A percentile compares a stretch with the other conserved stretches of the same genome.
Evolutionary conservation across 2,113 vertebrate genomes (phyloP).

Genomic region (Sceloporus undulatus): DNA sequence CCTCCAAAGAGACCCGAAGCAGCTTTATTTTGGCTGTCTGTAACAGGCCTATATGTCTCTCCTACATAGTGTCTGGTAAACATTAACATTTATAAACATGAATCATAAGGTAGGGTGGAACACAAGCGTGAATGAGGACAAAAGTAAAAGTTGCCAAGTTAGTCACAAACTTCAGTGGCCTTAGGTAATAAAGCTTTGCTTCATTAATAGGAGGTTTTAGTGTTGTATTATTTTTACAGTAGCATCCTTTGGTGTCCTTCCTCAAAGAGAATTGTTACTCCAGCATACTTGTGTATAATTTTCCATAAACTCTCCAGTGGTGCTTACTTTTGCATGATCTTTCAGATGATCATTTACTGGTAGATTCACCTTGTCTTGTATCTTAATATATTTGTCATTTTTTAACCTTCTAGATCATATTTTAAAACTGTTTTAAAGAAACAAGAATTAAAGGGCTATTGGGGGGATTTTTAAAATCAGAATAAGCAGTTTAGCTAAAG

Average conservation of each 20-base stretch:
- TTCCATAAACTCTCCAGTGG: background rate
- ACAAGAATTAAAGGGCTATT: too few species aligned
- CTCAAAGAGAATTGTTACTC: background rate
- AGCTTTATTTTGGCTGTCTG: too few species aligned
- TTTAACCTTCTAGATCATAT: background rate
- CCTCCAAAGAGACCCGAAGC: too few species aligned
- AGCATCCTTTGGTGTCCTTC: background rate
- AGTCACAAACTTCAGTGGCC: background rate
- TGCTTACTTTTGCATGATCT: background rate
- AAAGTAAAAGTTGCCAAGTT: background rate
- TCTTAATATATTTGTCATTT: background rate
- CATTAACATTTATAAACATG: constrained; percentile 1
- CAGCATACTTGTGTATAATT: background rate
- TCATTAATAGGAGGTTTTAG: background rate
- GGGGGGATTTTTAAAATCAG: too few species aligned
- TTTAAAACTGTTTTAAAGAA: background rate
- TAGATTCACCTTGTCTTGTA: background rate
- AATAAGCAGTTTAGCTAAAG: too few species aligned
- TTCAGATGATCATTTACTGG: background rate
- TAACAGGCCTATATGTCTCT: background rate
- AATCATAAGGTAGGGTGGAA: background rate
- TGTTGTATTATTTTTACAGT: background rate
- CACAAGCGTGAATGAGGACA: background rate
- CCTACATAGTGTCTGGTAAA: background rate
- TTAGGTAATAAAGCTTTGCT: background rate